A percentile compares a stretch with the other conserved stretches of the same genome.
Conservation (phyloP, 2,888 invertebrate species). For the Elysia crispata region DNA sequence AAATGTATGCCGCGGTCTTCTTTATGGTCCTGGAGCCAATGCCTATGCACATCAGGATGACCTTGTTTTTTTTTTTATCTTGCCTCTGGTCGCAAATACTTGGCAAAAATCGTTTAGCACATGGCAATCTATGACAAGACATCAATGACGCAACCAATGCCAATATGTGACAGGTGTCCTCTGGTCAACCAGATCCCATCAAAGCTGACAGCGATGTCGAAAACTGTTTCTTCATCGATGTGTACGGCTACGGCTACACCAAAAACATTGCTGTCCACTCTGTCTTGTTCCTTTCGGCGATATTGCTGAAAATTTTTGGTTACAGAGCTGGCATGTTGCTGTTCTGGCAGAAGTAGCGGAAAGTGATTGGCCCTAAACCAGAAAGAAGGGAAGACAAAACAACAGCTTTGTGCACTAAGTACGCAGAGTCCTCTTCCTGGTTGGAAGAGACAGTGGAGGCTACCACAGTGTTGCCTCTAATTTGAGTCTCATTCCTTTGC, state of each 20-base stretch:
- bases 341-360: not conserved
- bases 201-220: slow-evolving; percentile 35
- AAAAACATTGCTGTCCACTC: no score
- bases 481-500: no score
- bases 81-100: not conserved
- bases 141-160: slow-evolving; percentile 27
- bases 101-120: slow-evolving; percentile 17
- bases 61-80: not conserved
- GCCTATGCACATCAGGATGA: not conserved
- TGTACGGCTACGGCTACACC: no score
- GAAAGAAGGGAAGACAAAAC: no score
- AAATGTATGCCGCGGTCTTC: slow-evolving; percentile 15
- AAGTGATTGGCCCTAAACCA: no score
- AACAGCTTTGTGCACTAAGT: no score
- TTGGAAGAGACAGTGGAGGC: no score
- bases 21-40: not conserved
- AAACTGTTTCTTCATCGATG: not conserved
- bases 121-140: slow-evolving; percentile 18
- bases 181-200: slow-evolving; percentile 35
- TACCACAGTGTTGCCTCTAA: no score
- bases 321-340: slow-evolving; percentile 17
- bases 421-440: no score
- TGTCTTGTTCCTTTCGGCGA: not conserved
- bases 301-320: slow-evolving; percentile 6
- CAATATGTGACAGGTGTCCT: slow-evolving; percentile 26